These are phyloP conservation scores for Cyclina sinensis DNA, from an alignment of 1,140 invertebrate species.

Conservation along the genomic window DNA sequence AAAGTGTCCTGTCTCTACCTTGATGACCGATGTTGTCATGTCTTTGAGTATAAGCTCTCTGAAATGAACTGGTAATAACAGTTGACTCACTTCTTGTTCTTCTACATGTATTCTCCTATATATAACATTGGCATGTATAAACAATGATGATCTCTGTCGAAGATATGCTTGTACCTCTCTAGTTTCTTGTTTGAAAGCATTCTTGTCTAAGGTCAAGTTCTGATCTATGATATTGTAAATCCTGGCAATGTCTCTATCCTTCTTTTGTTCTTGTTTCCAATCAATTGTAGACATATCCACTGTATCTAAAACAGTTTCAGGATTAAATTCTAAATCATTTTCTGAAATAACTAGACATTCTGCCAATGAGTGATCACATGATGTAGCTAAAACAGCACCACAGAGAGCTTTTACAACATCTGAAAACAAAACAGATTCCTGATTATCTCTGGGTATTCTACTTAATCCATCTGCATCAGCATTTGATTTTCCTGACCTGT, in stretches of 20 bases:
- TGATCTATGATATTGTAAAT: background rate
- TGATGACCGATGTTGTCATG: slow-evolving; percentile 46
- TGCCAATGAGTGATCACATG: background rate
- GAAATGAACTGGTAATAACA: background rate
- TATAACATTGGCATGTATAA: no score
- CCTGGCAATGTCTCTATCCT: background rate
- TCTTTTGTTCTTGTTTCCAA: background rate
- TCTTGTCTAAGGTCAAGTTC: background rate
- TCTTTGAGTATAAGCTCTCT: background rate
- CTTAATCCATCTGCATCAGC: no score
- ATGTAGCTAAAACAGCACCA: background rate
- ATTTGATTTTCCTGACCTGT: no score
- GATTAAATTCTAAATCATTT: background rate
- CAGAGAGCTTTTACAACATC: background rate
- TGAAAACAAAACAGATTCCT: background rate
- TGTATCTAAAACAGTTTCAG: background rate
- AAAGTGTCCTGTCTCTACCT: slow-evolving; percentile 46
- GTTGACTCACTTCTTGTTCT: background rate
- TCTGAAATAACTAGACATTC: background rate
- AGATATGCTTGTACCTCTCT: background rate
- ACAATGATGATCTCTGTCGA: background rate
- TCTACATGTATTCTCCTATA: slow-evolving; percentile 5
- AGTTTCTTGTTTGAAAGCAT: background rate
- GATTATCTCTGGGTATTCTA: background rate
- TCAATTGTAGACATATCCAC: background rate